phyloP scores from a whole-genome alignment of 2,797 vertebrate species.

The Centropyge bicolor region DNA sequence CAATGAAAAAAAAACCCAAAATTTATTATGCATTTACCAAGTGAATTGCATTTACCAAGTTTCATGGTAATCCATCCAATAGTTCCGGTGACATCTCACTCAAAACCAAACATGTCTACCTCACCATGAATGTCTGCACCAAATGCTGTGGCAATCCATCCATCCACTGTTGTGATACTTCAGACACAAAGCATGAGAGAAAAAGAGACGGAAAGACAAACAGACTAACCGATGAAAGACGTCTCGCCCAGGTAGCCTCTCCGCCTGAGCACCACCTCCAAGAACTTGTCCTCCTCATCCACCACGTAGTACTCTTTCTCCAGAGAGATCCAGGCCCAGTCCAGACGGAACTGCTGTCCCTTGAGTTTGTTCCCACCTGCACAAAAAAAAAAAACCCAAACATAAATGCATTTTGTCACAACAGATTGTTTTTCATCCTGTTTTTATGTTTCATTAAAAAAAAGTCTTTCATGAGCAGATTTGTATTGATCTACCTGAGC shows the following conservation, averaged over 20 bases:
- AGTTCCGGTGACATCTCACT: not conserved
- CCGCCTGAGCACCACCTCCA: constrained; percentile 91
- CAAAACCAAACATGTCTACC: not conserved
- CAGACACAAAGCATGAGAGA: not conserved
- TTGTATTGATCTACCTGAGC: not conserved
- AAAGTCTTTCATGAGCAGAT: not conserved
- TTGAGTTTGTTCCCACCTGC: constrained; percentile 93
- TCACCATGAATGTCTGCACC: constrained; percentile 4
- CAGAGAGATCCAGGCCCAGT: constrained; percentile 96
- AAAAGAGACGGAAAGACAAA: constrained; percentile 20
- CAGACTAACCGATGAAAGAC: constrained; percentile 93
- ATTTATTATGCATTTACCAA: not conserved
- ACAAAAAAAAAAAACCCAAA: constrained; percentile 60
- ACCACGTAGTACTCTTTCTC: constrained; percentile 92
- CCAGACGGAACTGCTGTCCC: constrained; percentile 90
- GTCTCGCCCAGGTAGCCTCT: constrained; percentile 96
- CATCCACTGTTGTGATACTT: not conserved
- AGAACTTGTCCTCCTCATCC: constrained; percentile 90
- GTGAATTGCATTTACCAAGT: not conserved
- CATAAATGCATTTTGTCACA: not conserved
- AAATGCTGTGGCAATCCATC: constrained; percentile 4
- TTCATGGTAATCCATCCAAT: not conserved
- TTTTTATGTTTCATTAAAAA: not conserved
- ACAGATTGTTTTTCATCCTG: not conserved
- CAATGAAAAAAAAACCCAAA: too few relatives aligned